A percentile compares a stretch with the other conserved stretches of the same genome.
phyloP scores from a whole-genome alignment of 2,888 invertebrate species.

The Tanytarsus gracilentus region DNA sequence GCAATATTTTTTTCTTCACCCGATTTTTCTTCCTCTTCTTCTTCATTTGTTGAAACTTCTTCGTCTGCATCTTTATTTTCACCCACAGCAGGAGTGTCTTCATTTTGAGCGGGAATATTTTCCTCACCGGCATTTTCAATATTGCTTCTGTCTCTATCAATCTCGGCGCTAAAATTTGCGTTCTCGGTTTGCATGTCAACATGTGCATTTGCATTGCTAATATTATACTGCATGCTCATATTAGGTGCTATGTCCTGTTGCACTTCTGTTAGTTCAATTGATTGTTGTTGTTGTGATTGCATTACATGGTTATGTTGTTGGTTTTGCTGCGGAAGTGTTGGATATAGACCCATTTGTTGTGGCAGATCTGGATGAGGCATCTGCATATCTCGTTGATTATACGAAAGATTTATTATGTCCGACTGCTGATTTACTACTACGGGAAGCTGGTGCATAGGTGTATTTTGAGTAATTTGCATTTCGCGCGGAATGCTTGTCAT shows the following conservation, averaged over 20 bases:
- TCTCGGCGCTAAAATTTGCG: too few relatives aligned
- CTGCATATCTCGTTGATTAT: slow-evolving; percentile 17
- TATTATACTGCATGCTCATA: too few relatives aligned
- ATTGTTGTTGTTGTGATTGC: slow-evolving; percentile 16
- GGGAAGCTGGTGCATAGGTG: neutral
- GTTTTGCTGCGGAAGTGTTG: slow-evolving; percentile 7
- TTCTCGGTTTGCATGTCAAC: neutral
- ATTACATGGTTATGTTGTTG: slow-evolving; percentile 10
- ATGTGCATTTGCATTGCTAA: neutral
- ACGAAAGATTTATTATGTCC: slow-evolving; percentile 22
- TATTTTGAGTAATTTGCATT: slow-evolving; percentile 15
- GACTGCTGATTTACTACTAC: neutral
- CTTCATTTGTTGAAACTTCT: neutral
- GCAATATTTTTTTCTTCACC: too few relatives aligned
- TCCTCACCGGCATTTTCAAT: too few relatives aligned
- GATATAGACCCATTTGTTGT: slow-evolving; percentile 22
- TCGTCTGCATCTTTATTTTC: neutral
- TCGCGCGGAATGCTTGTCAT: slow-evolving; percentile 26
- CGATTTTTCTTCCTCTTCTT: slow-evolving; percentile 7
- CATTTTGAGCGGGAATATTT: too few relatives aligned
- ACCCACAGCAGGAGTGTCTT: neutral
- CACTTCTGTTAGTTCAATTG: too few relatives aligned
- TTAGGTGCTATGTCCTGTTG: too few relatives aligned
- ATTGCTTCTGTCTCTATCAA: too few relatives aligned
- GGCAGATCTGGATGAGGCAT: slow-evolving; percentile 21